Evolutionary conservation across 2,113 vertebrate species (phyloP).

Genomic region (Oxyruncus cristatus): DNA sequence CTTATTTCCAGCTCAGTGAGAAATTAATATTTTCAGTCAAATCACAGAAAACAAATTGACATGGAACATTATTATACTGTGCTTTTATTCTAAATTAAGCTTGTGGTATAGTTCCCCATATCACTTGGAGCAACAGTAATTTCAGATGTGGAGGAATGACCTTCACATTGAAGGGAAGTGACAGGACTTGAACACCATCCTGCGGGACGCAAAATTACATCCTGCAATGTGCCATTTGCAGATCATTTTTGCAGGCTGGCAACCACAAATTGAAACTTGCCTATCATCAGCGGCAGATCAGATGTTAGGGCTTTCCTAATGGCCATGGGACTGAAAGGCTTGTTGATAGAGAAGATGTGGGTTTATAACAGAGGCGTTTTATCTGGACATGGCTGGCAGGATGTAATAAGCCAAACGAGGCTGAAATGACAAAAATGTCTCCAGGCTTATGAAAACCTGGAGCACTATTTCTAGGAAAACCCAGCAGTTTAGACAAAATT

Average conservation of each 20-base stretch:
- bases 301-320: conserved; percentile 41
- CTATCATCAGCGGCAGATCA: conserved; percentile 44
- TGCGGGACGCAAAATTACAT: conserved; percentile 50
- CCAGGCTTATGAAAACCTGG: conserved; percentile 44
- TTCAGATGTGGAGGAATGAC: conserved; percentile 46
- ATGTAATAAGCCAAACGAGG: conserved; percentile 47
- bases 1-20: background rate
- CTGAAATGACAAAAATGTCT: conserved; percentile 64
- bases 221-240: conserved; percentile 51
- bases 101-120: background rate
- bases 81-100: background rate
- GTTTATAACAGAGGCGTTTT: conserved; percentile 7
- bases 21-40: background rate
- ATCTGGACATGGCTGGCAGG: conserved; percentile 50
- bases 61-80: background rate
- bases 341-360: conserved; percentile 2
- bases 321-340: background rate
- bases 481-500: conserved; percentile 52
- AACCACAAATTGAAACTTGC: conserved; percentile 55
- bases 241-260: conserved; percentile 48
- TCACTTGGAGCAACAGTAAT: conserved; percentile 13
- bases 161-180: conserved; percentile 11
- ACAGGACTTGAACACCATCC: background rate
- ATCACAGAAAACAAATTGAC: background rate
- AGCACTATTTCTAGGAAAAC: conserved; percentile 39